phyloP scores from a whole-genome alignment of 2,888 invertebrate species.

The Drosophila paramelanica region DNA sequence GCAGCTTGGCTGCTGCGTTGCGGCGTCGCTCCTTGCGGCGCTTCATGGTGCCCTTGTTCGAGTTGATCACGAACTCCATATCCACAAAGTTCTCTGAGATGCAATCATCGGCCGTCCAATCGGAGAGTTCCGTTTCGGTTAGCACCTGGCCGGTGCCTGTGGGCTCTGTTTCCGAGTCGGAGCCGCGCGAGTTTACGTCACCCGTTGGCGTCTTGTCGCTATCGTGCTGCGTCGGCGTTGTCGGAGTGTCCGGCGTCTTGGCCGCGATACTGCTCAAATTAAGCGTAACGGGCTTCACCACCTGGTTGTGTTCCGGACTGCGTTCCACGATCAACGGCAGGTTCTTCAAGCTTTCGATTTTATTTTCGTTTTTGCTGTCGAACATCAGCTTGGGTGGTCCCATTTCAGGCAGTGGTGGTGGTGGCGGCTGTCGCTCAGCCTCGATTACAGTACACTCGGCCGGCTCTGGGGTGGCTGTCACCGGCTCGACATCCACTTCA shows the following conservation, averaged over 20 bases:
- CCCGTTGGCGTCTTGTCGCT: slow-evolving; percentile 85
- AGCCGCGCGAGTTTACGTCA: slow-evolving; percentile 84
- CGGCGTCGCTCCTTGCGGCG: slow-evolving; percentile 81
- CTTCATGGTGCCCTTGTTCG: slow-evolving; percentile 85
- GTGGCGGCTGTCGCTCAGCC: slow-evolving; percentile 37
- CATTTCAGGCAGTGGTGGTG: slow-evolving; percentile 72
- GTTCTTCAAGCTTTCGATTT: slow-evolving; percentile 84
- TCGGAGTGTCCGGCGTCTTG: slow-evolving; percentile 64
- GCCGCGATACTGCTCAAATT: slow-evolving; percentile 66
- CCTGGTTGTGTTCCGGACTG: slow-evolving; percentile 68
- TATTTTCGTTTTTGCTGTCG: slow-evolving; percentile 85
- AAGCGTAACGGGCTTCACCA: slow-evolving; percentile 80
- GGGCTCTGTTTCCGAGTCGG: slow-evolving; percentile 90
- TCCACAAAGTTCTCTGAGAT: slow-evolving; percentile 91
- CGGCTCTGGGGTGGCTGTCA: slow-evolving; percentile 82
- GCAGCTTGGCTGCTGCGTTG: slow-evolving; percentile 79
- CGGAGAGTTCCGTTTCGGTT: slow-evolving; percentile 94
- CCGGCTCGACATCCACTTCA: slow-evolving; percentile 73
- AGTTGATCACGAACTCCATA: slow-evolving; percentile 87
- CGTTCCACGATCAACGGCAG: slow-evolving; percentile 83
- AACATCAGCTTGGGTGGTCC: slow-evolving; percentile 82
- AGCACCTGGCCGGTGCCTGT: slow-evolving; percentile 87
- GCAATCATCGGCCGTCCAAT: slow-evolving; percentile 93
- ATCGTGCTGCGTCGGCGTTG: slow-evolving; percentile 72
- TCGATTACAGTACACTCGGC: slow-evolving; percentile 80